Conservation (phyloP, 2,888 invertebrate genomes). For the Oxyscelio sp. region DNA sequence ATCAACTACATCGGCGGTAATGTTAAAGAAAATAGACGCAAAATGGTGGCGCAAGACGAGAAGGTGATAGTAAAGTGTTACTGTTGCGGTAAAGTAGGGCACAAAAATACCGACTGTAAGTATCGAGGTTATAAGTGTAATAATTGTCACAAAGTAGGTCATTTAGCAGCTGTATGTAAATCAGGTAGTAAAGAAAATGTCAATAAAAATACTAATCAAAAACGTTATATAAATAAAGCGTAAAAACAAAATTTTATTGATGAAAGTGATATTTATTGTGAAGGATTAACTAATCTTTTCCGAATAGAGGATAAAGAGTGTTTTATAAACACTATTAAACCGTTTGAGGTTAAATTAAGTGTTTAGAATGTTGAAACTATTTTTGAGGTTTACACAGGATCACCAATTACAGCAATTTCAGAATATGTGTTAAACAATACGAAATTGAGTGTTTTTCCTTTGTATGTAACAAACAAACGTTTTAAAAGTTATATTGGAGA, state of each 20-base stretch:
- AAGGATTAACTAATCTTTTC: constrained; percentile 33
- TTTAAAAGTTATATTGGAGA: constrained; percentile 36
- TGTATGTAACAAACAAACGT: background rate
- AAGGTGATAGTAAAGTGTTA: constrained; percentile 8
- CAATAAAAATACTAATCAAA: constrained; percentile 15
- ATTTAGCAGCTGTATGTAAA: constrained; percentile 36
- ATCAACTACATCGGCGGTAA: no score
- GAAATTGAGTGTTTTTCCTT: background rate
- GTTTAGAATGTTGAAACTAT: constrained; percentile 5
- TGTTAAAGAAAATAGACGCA: background rate
- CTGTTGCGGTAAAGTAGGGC: constrained; percentile 42
- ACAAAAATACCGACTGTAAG: constrained; percentile 30
- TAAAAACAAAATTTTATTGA: constrained; percentile 15
- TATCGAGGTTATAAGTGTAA: constrained; percentile 32
- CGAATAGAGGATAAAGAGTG: background rate
- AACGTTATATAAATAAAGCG: background rate
- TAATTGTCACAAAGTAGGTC: constrained; percentile 27
- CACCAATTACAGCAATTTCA: constrained; percentile 28
- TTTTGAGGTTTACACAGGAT: constrained; percentile 37
- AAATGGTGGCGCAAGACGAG: background rate
- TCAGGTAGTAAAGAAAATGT: background rate
- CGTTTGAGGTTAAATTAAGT: constrained; percentile 12
- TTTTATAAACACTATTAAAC: background rate
- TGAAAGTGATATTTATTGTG: constrained; percentile 3
- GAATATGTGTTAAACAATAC: constrained; percentile 20